These are phyloP conservation scores for Galagoides demidoff DNA, from an alignment of 2,797 vertebrate genomes.

Conservation along the genomic window DNA sequence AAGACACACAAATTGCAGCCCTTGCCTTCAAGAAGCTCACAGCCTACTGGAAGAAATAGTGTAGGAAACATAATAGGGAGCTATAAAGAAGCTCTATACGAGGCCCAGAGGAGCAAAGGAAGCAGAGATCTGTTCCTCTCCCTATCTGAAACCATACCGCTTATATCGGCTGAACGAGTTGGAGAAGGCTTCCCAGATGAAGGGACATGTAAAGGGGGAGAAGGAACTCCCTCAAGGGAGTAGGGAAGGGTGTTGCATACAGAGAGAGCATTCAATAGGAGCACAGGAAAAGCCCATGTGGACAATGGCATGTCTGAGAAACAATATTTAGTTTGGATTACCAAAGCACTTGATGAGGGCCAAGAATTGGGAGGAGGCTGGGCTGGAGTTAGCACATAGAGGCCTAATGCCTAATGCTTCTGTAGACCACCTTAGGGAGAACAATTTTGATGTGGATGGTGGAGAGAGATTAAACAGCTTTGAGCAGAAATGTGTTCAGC, in stretches of 20 bases:
- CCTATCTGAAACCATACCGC: not conserved
- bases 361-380: not conserved
- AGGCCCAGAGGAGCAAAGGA: not conserved
- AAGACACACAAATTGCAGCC: not conserved
- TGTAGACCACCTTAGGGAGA: not conserved
- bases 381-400: not conserved
- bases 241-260: not conserved
- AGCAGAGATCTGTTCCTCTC: not conserved
- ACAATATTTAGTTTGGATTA: not conserved
- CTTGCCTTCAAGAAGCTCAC: not conserved
- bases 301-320: not conserved
- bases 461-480: not conserved
- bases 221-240: not conserved
- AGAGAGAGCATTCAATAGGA: not conserved
- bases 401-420: not conserved
- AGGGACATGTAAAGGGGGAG: not conserved
- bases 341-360: not conserved
- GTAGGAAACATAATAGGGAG: not conserved
- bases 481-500: not conserved
- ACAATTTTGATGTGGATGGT: not conserved
- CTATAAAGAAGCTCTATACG: not conserved
- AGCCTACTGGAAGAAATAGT: not conserved
- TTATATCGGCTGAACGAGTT: not conserved
- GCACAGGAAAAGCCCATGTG: not conserved
- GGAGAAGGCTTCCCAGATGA: not conserved